Evolutionary conservation across 2,113 vertebrate species (phyloP).

Genomic region (Hydrolagus affinis): DNA sequence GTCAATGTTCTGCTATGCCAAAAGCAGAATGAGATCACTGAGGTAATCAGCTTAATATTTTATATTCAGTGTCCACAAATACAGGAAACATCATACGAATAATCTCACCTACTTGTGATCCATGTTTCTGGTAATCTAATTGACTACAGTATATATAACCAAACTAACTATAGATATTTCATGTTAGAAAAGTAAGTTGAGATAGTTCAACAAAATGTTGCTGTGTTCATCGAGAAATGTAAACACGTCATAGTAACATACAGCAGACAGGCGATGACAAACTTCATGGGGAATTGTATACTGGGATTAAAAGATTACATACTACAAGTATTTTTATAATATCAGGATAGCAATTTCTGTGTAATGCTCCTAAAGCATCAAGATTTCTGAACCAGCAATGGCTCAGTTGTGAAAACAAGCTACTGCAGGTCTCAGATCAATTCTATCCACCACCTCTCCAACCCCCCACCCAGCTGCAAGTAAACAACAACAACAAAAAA

Average conservation of each 20-base stretch:
- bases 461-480: neutral
- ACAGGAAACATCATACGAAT: too few relatives aligned
- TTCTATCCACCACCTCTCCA: neutral
- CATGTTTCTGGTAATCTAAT: too few relatives aligned
- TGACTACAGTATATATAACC: too few relatives aligned
- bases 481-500: too few relatives aligned
- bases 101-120: too few relatives aligned
- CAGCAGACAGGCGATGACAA: neutral
- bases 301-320: neutral
- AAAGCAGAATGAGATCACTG: too few relatives aligned
- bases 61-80: too few relatives aligned
- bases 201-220: neutral
- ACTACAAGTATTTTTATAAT: neutral
- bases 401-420: conserved; percentile 18
- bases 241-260: neutral
- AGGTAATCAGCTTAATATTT: too few relatives aligned
- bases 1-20: too few relatives aligned
- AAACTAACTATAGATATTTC: too few relatives aligned
- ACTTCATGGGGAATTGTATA: neutral
- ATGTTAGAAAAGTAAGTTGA: too few relatives aligned
- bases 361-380: neutral
- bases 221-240: neutral
- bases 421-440: neutral
- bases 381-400: neutral
- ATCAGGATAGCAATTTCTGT: neutral